Base-by-base conservation (phyloP, 2,797 vertebrate genomes). In the Australoheros facetus region DNA sequence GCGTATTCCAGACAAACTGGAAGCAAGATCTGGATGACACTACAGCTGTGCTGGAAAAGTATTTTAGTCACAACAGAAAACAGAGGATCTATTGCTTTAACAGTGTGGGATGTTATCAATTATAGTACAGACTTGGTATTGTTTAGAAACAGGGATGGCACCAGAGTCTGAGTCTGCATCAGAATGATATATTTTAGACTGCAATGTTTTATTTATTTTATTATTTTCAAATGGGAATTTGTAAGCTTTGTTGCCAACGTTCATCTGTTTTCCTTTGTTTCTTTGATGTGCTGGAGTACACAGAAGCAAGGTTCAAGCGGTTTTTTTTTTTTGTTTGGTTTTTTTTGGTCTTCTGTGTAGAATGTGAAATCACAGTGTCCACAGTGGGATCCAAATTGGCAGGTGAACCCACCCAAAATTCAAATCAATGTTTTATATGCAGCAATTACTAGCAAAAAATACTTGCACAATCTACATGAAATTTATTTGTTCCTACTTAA, bases 221-320 rank as follows among this genome's bases (percentile, higher is more conserved):
- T 30, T 51, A 28, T 71, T 74, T 56, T 71, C 66, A 74, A 23
- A 6, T 58, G 55, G 53, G 71, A 77, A 56, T 69, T 69, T 30
- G 26, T 70, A 60, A 77, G 16, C 62, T 32, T 16, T 69, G 71
- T 34, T 74, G 58, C 32, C 64, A 56, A 56, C n/a, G 8, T 72
- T 59, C 48, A 10, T 58, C 17, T 77, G 66, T 73, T 74, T 64
- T 3, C 26, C 3, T 37, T 39, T 60, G 62, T 81, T 71, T 34
- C 58, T 71, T 75, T 85, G 73, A 85, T 80, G 37, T 77, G 32
- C 28, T 69, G n/a, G 64, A 42, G 17, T 30, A 69, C 64, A 69
- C 42, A 51, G 62, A 51, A 69, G 62, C 62, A 48, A 6, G 11
- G 57, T 32, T 62, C 58, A n/a, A 3, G 45, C 32, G 56, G 34